A percentile compares a stretch with the other conserved stretches of the same genome.
Conservation (phyloP, 2,113 vertebrate genomes). For the Spheniscus mendiculus region DNA sequence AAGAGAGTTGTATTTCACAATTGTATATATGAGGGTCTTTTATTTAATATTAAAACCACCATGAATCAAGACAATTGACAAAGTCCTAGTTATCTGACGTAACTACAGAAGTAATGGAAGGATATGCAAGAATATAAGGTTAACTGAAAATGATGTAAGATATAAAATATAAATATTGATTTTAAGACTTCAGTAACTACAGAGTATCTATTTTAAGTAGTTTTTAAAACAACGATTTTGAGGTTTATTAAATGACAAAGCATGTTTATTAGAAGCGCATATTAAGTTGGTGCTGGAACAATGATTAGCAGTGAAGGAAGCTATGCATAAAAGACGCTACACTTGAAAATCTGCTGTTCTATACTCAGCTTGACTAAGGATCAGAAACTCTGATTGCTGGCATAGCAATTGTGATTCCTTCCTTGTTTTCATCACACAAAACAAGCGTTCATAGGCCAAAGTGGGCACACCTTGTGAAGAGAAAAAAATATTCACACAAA, state of each 20-base stretch:
- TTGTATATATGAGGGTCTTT: not conserved
- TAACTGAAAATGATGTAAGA: conserved; percentile 41
- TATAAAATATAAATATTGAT: conserved; percentile 14
- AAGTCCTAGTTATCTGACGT: not conserved
- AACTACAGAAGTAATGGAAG: conserved; percentile 29
- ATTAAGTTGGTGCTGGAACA: conserved; percentile 33
- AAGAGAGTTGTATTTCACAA: not conserved
- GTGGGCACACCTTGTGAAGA: conserved; percentile 39
- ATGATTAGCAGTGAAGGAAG: conserved; percentile 46
- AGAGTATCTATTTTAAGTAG: conserved; percentile 25
- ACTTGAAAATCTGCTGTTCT: conserved; percentile 51
- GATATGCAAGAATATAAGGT: conserved; percentile 15
- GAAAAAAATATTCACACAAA: conserved; percentile 34
- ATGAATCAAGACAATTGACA: not conserved
- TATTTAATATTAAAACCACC: not conserved
- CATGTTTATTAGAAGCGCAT: conserved; percentile 49
- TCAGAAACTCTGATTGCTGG: conserved; percentile 41
- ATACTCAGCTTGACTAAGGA: conserved; percentile 52
- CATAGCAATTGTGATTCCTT: conserved; percentile 46
- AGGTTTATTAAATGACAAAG: conserved; percentile 53
- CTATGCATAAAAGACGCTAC: not conserved
- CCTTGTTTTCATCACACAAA: conserved; percentile 55
- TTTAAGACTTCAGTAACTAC: conserved; percentile 36
- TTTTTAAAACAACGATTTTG: conserved; percentile 8
- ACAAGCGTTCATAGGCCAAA: conserved; percentile 40